Evolutionary conservation across 2,888 invertebrate genomes (phyloP).

Genomic region (Tachina grossa): DNA sequence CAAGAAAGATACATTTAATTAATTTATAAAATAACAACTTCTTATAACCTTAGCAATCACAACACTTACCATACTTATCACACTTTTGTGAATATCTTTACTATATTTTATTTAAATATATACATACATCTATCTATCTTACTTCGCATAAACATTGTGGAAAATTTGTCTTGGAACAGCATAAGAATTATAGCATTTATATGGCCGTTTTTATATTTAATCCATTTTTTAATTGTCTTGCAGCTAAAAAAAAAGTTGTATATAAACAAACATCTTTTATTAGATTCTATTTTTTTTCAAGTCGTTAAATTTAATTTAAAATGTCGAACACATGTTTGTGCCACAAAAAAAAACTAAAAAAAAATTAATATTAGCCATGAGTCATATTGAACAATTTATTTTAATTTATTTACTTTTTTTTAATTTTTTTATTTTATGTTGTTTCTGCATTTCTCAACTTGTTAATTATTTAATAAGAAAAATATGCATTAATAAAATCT

Average conservation of each 20-base stretch:
- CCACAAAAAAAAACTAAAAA: background rate
- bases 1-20: no score
- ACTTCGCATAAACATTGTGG: slow-evolving; percentile 2
- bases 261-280: slow-evolving; percentile 30
- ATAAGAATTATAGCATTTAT: background rate
- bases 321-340: slow-evolving; percentile 33
- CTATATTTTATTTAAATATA: no score
- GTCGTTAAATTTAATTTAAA: slow-evolving; percentile 31
- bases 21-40: no score
- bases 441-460: background rate
- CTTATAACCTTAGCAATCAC: no score
- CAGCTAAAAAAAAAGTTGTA: background rate
- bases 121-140: background rate
- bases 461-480: background rate
- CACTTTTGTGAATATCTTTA: no score
- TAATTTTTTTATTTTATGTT: slow-evolving; percentile 19
- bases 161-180: background rate
- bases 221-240: slow-evolving; percentile 4
- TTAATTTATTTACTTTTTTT: background rate
- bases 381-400: slow-evolving; percentile 23
- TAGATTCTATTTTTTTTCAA: background rate
- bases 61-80: no score
- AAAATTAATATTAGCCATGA: background rate
- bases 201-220: background rate
- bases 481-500: background rate